Evolutionary conservation across 2,113 vertebrate genomes (phyloP).

Genomic region (Crypturellus undulatus): DNA sequence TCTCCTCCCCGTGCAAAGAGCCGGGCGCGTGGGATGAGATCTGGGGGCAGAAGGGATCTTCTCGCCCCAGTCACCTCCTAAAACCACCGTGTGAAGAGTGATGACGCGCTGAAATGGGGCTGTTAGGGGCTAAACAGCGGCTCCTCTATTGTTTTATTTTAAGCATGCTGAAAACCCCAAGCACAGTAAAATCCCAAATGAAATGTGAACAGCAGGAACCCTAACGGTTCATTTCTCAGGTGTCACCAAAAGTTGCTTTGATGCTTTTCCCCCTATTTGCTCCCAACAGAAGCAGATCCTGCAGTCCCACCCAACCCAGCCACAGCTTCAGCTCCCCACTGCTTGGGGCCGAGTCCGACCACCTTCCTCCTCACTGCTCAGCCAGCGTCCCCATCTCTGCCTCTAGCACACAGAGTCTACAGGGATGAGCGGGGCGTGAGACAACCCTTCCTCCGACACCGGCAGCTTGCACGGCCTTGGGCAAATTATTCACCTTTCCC

Average conservation of each 20-base stretch:
- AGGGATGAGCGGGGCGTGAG: background rate
- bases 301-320: background rate
- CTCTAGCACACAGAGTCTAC: too few relatives aligned
- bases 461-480: background rate
- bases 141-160: background rate
- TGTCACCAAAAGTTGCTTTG: too few relatives aligned
- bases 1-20: background rate
- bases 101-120: background rate
- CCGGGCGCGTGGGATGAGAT: background rate
- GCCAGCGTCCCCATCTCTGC: too few relatives aligned
- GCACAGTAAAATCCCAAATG: too few relatives aligned
- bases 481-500: rapidly evolving
- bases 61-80: background rate
- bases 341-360: background rate
- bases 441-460: background rate
- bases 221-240: too few relatives aligned
- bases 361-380: background rate
- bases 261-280: too few relatives aligned
- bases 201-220: too few relatives aligned
- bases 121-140: background rate
- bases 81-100: background rate
- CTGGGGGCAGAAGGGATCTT: rapidly evolving
- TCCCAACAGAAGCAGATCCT: background rate
- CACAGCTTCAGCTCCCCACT: background rate
- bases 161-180: too few relatives aligned